Evolutionary conservation across 2,888 invertebrate genomes (phyloP).

Genomic region (Philaethria dido): DNA sequence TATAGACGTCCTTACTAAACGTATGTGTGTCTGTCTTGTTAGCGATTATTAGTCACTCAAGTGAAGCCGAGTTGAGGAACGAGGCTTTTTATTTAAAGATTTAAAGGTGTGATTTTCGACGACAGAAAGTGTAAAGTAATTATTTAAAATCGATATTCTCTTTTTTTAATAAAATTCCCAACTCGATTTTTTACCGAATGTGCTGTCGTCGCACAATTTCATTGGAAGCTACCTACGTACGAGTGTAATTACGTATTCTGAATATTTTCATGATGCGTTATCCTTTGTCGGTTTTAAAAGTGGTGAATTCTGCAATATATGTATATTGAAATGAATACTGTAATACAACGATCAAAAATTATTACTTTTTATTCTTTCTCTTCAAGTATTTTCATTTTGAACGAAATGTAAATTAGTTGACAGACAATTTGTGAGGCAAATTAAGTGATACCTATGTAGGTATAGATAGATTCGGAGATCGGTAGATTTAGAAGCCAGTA

Average conservation of each 20-base stretch:
- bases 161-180: constrained; percentile 51
- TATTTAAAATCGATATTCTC: constrained; percentile 64
- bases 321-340: constrained; percentile 24
- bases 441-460: too few relatives aligned
- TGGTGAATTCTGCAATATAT: constrained; percentile 5
- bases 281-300: constrained; percentile 26
- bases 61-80: constrained; percentile 61
- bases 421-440: too few relatives aligned
- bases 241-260: constrained; percentile 32
- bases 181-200: constrained; percentile 56
- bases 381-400: not conserved
- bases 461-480: too few relatives aligned
- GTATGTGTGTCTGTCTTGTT: constrained; percentile 66
- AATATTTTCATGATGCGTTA: constrained; percentile 30
- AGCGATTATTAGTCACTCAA: constrained; percentile 74
- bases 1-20: constrained; percentile 64
- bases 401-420: not conserved
- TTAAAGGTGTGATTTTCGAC: constrained; percentile 78
- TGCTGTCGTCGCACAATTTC: constrained; percentile 55
- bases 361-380: not conserved
- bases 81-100: constrained; percentile 72
- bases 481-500: too few relatives aligned
- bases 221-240: constrained; percentile 30
- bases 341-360: not conserved
- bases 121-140: constrained; percentile 76